A percentile compares a stretch with the other conserved stretches of the same genome.
phyloP scores from a whole-genome alignment of 2,888 invertebrate species.

The Epirrita christyi region DNA sequence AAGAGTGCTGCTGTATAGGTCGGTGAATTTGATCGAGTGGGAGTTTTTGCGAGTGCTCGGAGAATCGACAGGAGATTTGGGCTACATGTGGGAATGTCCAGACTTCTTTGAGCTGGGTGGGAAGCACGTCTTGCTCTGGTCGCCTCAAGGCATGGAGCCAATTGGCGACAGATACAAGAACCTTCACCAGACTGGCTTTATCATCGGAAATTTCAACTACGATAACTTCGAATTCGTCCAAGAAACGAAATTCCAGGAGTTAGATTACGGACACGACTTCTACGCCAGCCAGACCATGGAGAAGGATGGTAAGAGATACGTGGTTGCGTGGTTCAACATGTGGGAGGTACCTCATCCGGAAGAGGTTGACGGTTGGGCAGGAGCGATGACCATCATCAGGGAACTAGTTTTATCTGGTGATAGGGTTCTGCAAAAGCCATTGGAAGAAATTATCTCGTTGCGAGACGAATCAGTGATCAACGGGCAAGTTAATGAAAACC shows the following conservation, averaged over 20 bases:
- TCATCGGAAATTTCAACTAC: slow-evolving; percentile 73
- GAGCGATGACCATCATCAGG: slow-evolving; percentile 71
- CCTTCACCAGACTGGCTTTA: slow-evolving; percentile 68
- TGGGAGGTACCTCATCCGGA: slow-evolving; percentile 73
- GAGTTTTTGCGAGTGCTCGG: slow-evolving; percentile 66
- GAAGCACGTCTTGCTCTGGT: slow-evolving; percentile 71
- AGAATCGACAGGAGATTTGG: slow-evolving; percentile 65
- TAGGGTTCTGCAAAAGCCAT: slow-evolving; percentile 66
- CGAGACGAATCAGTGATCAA: slow-evolving; percentile 50
- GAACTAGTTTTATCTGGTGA: slow-evolving; percentile 60
- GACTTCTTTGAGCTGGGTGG: slow-evolving; percentile 78
- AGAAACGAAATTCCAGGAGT: slow-evolving; percentile 68
- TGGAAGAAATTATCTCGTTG: slow-evolving; percentile 56
- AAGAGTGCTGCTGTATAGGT: slow-evolving; percentile 70
- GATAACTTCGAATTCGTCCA: slow-evolving; percentile 67
- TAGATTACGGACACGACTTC: slow-evolving; percentile 78
- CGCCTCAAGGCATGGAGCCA: slow-evolving; percentile 71
- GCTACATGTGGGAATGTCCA: slow-evolving; percentile 83
- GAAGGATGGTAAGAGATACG: slow-evolving; percentile 62
- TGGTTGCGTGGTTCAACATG: slow-evolving; percentile 75
- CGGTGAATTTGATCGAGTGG: slow-evolving; percentile 67
- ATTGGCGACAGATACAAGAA: slow-evolving; percentile 75
- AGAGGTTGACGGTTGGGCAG: slow-evolving; percentile 74
- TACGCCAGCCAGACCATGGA: slow-evolving; percentile 75
- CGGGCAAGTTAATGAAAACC: slow-evolving; percentile 47